Conservation (phyloP, 2,888 invertebrate species). For the Kryphioiulus occultus region DNA sequence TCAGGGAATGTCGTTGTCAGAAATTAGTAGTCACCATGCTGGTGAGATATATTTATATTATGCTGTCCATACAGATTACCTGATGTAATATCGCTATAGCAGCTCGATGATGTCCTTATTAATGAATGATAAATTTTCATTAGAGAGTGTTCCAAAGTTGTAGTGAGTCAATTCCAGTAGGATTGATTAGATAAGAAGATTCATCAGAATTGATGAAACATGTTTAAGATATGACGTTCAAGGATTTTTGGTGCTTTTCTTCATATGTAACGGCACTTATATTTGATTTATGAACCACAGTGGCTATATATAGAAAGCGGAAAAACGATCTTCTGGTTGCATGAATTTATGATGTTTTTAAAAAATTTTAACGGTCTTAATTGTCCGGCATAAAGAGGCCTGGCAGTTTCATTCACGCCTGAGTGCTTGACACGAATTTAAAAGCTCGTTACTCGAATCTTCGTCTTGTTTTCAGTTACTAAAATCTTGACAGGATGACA, state of each 20-base stretch:
- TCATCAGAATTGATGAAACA: too few relatives aligned
- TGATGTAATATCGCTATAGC: too few relatives aligned
- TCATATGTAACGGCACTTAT: background rate
- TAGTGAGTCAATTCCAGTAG: too few relatives aligned
- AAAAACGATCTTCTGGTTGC: background rate
- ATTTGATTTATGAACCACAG: background rate
- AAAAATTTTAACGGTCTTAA: background rate
- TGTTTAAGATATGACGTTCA: too few relatives aligned
- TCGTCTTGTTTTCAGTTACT: background rate
- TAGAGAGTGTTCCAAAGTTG: too few relatives aligned
- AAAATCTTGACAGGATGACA: slow-evolving; percentile 20
- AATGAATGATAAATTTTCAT: too few relatives aligned
- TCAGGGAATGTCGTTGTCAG: too few relatives aligned
- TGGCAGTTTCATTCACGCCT: background rate
- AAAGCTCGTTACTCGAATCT: background rate
- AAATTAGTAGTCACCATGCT: too few relatives aligned
- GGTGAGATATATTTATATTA: too few relatives aligned
- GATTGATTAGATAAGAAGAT: too few relatives aligned
- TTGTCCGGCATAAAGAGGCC: background rate
- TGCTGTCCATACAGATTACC: too few relatives aligned
- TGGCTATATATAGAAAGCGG: background rate
- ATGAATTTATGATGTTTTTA: background rate
- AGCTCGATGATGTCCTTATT: too few relatives aligned
- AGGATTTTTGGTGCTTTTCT: background rate
- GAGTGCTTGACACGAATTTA: background rate